Evolutionary conservation across 1,140 invertebrate species (phyloP).

Genomic region (Philopotamus ludificatus): DNA sequence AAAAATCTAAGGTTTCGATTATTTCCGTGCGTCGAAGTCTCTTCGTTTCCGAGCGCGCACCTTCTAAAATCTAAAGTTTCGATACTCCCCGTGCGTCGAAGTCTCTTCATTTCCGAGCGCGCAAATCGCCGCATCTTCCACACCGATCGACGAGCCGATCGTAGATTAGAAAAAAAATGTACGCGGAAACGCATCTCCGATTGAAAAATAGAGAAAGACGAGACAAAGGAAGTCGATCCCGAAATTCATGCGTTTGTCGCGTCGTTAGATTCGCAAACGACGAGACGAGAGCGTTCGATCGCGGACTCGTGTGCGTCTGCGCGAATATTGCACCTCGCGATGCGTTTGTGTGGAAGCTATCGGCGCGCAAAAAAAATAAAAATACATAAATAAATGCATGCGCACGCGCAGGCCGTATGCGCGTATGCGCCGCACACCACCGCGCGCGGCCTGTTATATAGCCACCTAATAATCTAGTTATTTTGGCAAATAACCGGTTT

Average conservation of each 20-base stretch:
- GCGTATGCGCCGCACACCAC: constrained; percentile 3
- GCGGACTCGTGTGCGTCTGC: background rate
- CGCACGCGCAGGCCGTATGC: background rate
- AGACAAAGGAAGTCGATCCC: background rate
- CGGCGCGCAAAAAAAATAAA: background rate
- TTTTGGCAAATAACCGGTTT: constrained; percentile 39
- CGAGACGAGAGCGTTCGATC: background rate
- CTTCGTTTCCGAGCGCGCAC: no score
- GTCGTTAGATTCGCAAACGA: background rate
- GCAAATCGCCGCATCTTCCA: no score
- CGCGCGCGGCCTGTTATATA: constrained; percentile 19
- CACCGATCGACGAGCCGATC: no score
- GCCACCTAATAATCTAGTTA: constrained; percentile 36
- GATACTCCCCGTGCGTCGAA: no score
- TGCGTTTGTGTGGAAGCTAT: background rate
- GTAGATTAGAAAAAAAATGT: no score
- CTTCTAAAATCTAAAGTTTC: no score
- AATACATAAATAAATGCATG: background rate
- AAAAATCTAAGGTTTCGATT: background rate
- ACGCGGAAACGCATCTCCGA: no score
- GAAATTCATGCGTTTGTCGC: background rate
- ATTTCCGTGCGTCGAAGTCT: no score
- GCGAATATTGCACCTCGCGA: constrained; percentile 17
- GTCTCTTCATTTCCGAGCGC: no score
- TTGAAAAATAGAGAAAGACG: no score